Evolutionary conservation across 2,113 vertebrate genomes (phyloP).

Genomic region (Sinocyclocheilus grahami): DNA sequence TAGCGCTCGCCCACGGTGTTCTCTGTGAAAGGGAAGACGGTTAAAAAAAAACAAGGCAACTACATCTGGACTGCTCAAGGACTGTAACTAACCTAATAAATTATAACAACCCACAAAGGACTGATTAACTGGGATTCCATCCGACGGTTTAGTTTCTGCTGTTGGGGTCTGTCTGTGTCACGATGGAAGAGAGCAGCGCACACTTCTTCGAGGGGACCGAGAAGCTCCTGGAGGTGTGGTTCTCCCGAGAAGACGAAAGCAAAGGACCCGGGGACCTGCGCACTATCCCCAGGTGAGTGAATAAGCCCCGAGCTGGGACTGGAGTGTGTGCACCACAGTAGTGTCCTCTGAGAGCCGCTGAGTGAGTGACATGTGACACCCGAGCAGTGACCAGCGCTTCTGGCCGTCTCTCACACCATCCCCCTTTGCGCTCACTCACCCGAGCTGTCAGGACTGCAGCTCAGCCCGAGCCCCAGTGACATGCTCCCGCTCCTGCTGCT

Average conservation of each 20-base stretch:
- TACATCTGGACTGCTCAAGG: constrained; percentile 76
- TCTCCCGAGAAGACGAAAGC: constrained; percentile 90
- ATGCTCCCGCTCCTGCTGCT: no score
- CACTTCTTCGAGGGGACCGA: constrained; percentile 99
- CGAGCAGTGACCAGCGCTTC: background rate
- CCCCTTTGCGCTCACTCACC: constrained; percentile 44
- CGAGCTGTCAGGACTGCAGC: constrained; percentile 2
- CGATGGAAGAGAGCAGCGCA: constrained; percentile 95
- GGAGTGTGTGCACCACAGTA: background rate
- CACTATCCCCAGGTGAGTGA: constrained; percentile 92
- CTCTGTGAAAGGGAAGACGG: constrained; percentile 96
- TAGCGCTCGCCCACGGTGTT: constrained; percentile 96
- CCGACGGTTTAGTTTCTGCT: constrained; percentile 80
- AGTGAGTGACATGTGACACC: constrained; percentile 15
- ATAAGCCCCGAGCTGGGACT: background rate
- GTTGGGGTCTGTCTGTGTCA: constrained; percentile 90
- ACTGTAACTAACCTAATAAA: constrained; percentile 83
- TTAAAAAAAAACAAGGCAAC: constrained; percentile 75
- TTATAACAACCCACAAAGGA: constrained; percentile 71
- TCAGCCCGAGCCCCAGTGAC: background rate
- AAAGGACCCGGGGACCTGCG: constrained; percentile 96
- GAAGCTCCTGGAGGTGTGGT: constrained; percentile 99
- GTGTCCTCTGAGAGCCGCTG: background rate
- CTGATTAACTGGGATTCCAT: constrained; percentile 65
- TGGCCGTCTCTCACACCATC: background rate